A percentile compares a stretch with the other conserved stretches of the same genome.
phyloP scores from a whole-genome alignment of 2,797 vertebrate genomes.

The Xyrichtys novacula region DNA sequence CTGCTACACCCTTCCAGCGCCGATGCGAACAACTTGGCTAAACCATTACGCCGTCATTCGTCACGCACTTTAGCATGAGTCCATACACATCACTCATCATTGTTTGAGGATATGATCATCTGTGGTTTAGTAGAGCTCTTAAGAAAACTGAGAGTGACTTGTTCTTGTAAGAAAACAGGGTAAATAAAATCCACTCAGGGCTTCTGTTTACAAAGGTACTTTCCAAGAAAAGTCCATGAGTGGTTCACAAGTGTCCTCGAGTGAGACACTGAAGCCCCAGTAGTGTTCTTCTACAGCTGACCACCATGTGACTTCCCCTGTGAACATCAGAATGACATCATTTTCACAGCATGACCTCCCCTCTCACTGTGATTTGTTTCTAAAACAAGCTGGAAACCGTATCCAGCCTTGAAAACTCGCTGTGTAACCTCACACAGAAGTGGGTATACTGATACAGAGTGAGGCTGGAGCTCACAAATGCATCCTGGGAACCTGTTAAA shows the following conservation, averaged over 20 bases:
- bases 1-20: no score
- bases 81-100: no score
- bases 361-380: not conserved
- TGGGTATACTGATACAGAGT: not conserved
- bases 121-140: no score
- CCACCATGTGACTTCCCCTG: constrained; percentile 25
- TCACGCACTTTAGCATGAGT: no score
- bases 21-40: no score
- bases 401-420: not conserved
- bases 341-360: constrained; percentile 28
- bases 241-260: not conserved
- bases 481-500: not conserved
- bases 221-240: not conserved
- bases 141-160: no score
- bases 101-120: no score
- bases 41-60: no score
- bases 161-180: no score
- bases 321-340: constrained; percentile 21
- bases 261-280: constrained; percentile 1
- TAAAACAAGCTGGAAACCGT: not conserved
- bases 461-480: constrained; percentile 4
- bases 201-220: no score
- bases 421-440: not conserved
- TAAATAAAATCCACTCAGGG: no score
- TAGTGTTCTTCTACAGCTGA: constrained; percentile 25